Percentiles rank a stretch among this genome's conserved stretches.
phyloP scores from a whole-genome alignment of 2,888 invertebrate genomes.

The Papilio elwesi region DNA sequence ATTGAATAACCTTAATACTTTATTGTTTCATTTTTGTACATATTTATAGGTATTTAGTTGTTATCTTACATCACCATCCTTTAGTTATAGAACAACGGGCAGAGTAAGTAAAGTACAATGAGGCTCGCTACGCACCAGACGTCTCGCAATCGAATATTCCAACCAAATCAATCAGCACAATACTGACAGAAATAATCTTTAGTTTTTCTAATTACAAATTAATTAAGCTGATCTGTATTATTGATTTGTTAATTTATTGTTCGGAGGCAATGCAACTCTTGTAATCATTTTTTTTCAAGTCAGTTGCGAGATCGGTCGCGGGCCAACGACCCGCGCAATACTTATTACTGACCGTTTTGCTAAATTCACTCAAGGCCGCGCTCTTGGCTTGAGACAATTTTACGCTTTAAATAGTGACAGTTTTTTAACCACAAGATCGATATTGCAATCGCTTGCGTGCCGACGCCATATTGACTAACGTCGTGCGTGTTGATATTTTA shows the following conservation, averaged over 20 bases:
- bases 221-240: constrained; percentile 30
- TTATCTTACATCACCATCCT: neutral
- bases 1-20: too few relatives aligned
- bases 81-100: neutral
- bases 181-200: neutral
- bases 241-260: constrained; percentile 46
- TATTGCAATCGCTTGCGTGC: constrained; percentile 69
- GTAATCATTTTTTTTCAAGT: constrained; percentile 50
- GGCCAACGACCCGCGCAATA: constrained; percentile 69
- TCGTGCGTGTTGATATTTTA: constrained; percentile 61
- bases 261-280: constrained; percentile 59
- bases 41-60: neutral
- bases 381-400: constrained; percentile 76
- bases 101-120: neutral
- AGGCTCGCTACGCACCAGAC: neutral
- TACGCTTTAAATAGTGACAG: constrained; percentile 67
- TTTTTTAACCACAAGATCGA: constrained; percentile 51
- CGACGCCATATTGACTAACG: constrained; percentile 55
- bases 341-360: constrained; percentile 63
- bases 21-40: too few relatives aligned
- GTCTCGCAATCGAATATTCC: constrained; percentile 5
- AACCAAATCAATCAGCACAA: constrained; percentile 12
- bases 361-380: constrained; percentile 71
- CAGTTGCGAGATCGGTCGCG: constrained; percentile 54
- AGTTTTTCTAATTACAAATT: constrained; percentile 29